These are phyloP conservation scores for Sphaerophoria taeniata DNA, from an alignment of 2,888 invertebrate species.

Conservation along the genomic window DNA sequence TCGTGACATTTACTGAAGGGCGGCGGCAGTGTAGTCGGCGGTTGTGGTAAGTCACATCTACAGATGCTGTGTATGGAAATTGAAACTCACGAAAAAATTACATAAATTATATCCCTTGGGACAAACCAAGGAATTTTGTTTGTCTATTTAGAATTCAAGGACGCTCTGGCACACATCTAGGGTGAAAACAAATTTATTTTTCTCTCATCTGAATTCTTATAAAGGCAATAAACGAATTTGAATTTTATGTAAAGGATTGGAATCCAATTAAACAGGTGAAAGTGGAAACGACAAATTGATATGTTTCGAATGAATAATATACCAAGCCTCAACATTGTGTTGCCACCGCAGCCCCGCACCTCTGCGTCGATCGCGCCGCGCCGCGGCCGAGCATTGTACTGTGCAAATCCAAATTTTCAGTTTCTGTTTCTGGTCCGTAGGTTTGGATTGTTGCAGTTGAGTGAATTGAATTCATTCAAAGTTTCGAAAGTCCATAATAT, in stretches of 20 bases:
- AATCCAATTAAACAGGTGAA: constrained; percentile 8
- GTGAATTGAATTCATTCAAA: too few species aligned
- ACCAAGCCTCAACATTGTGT: too few species aligned
- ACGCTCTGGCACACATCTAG: background rate
- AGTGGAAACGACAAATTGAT: background rate
- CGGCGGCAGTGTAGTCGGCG: background rate
- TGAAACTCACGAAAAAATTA: constrained; percentile 16
- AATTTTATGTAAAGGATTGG: constrained; percentile 11
- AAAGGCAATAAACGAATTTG: constrained; percentile 27
- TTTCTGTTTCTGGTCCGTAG: too few species aligned
- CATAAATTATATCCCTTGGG: too few species aligned
- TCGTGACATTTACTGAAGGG: background rate
- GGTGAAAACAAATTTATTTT: constrained; percentile 1
- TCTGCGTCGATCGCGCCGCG: too few species aligned
- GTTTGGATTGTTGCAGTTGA: too few species aligned
- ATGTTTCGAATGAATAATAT: too few species aligned
- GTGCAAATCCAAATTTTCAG: too few species aligned
- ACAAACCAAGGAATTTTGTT: constrained; percentile 13
- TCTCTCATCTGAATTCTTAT: background rate
- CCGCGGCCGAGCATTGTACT: too few species aligned
- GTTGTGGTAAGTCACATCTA: background rate
- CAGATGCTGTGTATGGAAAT: constrained; percentile 17
- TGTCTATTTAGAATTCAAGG: background rate
- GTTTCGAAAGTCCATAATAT: too few species aligned
- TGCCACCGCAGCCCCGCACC: too few species aligned